Conservation (phyloP, 2,113 vertebrate species). For the Tonatia bakeri region DNA sequence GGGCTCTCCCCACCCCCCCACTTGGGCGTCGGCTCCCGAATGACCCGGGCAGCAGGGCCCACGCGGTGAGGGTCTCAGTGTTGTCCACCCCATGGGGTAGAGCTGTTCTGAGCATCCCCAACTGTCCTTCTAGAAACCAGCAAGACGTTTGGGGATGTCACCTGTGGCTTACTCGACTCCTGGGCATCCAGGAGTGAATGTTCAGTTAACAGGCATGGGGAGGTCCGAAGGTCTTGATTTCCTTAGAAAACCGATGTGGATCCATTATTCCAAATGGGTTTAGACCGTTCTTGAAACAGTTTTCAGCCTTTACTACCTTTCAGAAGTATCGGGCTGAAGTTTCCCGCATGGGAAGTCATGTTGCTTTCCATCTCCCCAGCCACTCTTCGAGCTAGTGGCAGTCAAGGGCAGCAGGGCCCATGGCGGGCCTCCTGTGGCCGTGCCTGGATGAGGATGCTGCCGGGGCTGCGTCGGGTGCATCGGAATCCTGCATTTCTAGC, state of each 20-base stretch:
- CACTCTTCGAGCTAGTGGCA: background rate
- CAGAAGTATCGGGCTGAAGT: no score
- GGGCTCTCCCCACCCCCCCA: rapidly evolving
- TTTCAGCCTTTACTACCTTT: background rate
- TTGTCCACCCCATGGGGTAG: rapidly evolving
- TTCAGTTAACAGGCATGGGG: background rate
- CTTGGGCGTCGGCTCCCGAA: background rate
- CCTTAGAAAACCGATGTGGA: background rate
- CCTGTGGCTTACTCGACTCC: background rate
- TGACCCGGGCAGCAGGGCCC: rapidly evolving
- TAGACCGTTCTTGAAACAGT: background rate
- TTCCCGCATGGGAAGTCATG: rapidly evolving
- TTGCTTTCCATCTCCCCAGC: background rate
- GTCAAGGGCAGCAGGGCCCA: no score
- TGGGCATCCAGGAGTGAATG: background rate
- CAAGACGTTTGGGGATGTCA: background rate
- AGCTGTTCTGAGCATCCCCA: no score
- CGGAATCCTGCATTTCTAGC: background rate
- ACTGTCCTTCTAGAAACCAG: background rate
- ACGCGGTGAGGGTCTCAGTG: background rate
- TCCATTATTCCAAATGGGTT: background rate
- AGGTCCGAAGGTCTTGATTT: background rate
- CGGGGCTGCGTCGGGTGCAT: no score
- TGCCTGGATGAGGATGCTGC: background rate
- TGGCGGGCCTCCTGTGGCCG: background rate